Percentiles rank a stretch among this genome's conserved stretches.
Conservation (phyloP, 2,113 vertebrate species). For the Meles meles region DNA sequence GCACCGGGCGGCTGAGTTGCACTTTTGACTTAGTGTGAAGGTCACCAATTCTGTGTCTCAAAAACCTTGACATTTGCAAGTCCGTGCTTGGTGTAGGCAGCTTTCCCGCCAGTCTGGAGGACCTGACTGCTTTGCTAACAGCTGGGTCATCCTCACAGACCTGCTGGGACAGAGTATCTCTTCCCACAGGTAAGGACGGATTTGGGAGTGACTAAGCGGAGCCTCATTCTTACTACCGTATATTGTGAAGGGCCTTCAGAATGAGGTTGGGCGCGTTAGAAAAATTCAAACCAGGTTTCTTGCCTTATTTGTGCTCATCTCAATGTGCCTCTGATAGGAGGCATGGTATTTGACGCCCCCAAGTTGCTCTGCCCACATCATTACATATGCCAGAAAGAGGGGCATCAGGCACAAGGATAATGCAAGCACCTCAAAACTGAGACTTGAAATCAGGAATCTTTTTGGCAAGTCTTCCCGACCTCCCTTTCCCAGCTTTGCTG, state of each 20-base stretch:
- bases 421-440: not conserved
- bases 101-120: not conserved
- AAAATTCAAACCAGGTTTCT: not conserved
- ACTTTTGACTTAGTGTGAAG: not conserved
- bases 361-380: fast-evolving
- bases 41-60: not conserved
- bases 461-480: not conserved
- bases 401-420: not conserved
- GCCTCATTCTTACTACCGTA: not conserved
- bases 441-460: not conserved
- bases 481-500: not conserved
- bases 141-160: not conserved
- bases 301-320: not conserved
- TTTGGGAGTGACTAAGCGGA: not conserved
- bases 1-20: not conserved
- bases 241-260: not conserved
- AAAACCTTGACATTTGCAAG: not conserved
- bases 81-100: not conserved
- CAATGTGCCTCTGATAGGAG: not conserved
- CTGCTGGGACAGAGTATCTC: not conserved
- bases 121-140: not conserved
- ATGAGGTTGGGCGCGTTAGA: not conserved
- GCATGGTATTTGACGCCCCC: not conserved
- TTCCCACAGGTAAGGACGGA: no score
- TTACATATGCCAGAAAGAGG: not conserved